Evolutionary conservation across 2,113 vertebrate genomes (phyloP).

Genomic region (Melanerpes aurifrons): DNA sequence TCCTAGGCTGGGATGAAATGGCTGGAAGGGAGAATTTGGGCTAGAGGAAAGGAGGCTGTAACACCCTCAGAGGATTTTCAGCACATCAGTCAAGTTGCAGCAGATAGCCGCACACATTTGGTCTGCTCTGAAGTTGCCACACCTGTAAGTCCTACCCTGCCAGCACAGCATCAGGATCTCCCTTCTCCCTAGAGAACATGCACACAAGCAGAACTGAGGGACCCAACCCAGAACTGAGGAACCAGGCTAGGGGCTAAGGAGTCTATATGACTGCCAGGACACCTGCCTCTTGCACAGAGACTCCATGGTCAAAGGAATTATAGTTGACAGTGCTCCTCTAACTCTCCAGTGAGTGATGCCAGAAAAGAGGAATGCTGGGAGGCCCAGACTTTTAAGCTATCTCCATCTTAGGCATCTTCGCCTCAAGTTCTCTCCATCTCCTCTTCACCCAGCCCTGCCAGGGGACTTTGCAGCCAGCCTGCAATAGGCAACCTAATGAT

Average conservation of each 20-base stretch:
- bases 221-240: neutral
- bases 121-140: neutral
- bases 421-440: neutral
- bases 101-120: neutral
- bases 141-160: fast-evolving
- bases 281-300: fast-evolving
- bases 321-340: neutral
- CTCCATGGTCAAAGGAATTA: neutral
- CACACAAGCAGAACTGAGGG: neutral
- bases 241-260: neutral
- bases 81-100: neutral
- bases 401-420: fast-evolving
- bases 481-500: neutral
- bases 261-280: neutral
- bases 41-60: neutral
- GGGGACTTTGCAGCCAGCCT: neutral
- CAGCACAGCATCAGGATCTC: neutral
- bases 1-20: neutral
- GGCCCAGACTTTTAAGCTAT: neutral
- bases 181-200: fast-evolving
- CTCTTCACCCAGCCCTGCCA: neutral
- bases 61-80: neutral
- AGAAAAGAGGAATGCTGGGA: neutral
- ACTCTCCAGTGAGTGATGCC: neutral
- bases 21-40: neutral